phyloP scores from a whole-genome alignment of 2,113 vertebrate genomes.

The Petaurus breviceps region DNA sequence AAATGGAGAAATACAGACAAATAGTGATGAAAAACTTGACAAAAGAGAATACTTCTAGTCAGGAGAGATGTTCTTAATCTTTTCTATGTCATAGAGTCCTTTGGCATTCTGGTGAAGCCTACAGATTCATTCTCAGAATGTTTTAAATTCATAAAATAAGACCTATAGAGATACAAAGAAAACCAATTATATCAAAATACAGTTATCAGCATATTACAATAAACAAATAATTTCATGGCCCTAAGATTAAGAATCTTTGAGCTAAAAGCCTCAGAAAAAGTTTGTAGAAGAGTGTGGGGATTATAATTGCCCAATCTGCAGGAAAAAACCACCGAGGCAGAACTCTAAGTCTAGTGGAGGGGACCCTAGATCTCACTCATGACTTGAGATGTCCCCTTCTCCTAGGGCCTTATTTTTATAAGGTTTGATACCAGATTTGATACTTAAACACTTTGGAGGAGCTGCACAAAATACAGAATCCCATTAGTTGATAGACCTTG shows the following conservation, averaged over 20 bases:
- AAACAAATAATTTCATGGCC: not conserved
- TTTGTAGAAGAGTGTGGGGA: not conserved
- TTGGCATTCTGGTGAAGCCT: not conserved
- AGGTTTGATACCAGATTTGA: no score
- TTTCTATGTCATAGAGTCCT: not conserved
- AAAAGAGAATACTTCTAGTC: not conserved
- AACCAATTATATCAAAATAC: not conserved
- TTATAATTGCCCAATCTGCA: no score
- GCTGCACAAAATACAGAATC: no score
- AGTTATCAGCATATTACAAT: not conserved
- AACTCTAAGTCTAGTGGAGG: no score
- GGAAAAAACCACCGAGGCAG: no score
- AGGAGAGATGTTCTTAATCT: not conserved
- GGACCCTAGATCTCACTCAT: no score
- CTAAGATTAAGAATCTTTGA: not conserved
- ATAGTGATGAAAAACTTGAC: not conserved
- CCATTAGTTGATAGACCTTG: no score
- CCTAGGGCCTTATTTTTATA: no score
- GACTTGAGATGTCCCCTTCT: no score
- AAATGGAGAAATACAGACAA: not conserved
- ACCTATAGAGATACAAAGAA: not conserved
- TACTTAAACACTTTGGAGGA: no score
- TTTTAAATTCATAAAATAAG: not conserved
- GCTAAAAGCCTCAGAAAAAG: not conserved
- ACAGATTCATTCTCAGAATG: not conserved